Percentiles rank a stretch among this genome's conserved stretches.
Conservation (phyloP, 2,888 invertebrate genomes). For the Trachelus iudaicus region DNA sequence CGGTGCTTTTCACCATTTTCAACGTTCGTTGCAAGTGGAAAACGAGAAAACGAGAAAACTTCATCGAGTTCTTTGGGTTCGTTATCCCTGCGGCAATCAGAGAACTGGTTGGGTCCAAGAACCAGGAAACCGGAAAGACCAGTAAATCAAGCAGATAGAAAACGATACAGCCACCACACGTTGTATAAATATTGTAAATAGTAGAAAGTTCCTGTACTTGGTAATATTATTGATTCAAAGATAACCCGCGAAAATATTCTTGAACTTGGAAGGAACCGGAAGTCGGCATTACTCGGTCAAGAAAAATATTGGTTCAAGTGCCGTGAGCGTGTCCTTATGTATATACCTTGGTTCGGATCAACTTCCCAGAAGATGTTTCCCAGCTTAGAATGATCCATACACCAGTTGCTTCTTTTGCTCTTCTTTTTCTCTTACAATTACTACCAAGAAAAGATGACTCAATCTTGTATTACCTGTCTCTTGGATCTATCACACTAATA, state of each 20-base stretch:
- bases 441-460: not conserved
- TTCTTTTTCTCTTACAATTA: not conserved
- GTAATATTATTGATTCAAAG: not conserved
- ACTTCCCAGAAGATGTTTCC: not conserved
- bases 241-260: not conserved
- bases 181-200: not conserved
- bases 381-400: not conserved
- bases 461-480: not conserved
- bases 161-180: not conserved
- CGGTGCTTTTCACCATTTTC: not conserved
- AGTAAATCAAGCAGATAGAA: not conserved
- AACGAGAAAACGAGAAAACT: not conserved
- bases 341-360: not conserved
- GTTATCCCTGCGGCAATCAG: not conserved
- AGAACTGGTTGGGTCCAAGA: not conserved
- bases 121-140: not conserved
- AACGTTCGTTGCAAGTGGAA: not conserved
- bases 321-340: not conserved
- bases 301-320: not conserved
- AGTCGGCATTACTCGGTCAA: not conserved
- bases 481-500: not conserved
- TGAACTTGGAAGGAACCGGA: not conserved
- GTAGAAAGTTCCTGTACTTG: not conserved
- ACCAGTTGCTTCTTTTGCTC: not conserved
- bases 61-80: not conserved